A percentile compares a stretch with the other conserved stretches of the same genome.
Conservation (phyloP, 2,113 vertebrate species). For the Tyto alba region DNA sequence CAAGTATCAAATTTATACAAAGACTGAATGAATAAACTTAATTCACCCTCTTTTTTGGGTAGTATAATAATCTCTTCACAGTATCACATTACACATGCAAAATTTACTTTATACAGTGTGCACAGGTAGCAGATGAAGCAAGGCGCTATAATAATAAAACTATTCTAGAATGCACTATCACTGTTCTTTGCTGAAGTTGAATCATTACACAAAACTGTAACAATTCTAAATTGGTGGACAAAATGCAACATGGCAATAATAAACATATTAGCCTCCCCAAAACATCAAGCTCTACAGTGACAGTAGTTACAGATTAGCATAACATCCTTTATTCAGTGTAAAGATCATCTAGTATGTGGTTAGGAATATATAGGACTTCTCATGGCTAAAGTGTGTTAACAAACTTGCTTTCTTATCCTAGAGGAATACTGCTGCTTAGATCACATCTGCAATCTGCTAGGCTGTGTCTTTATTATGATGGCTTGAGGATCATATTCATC, state of each 20-base stretch:
- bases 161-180: neutral
- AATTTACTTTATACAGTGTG: neutral
- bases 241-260: neutral
- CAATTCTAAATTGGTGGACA: neutral
- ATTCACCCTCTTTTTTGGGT: neutral
- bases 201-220: neutral
- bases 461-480: neutral
- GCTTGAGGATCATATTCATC: neutral
- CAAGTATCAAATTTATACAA: neutral
- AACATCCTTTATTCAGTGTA: neutral
- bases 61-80: neutral
- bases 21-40: neutral
- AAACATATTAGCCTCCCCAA: neutral
- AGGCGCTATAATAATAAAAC: neutral
- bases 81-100: neutral
- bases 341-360: neutral
- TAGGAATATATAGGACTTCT: neutral
- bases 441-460: neutral
- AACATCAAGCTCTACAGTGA: neutral
- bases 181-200: neutral
- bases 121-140: neutral
- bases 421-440: neutral
- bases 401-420: neutral
- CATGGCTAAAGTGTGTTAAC: neutral
- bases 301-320: neutral